Evolutionary conservation across 2,113 vertebrate species (phyloP).

Genomic region (Leucoraja erinaceus): DNA sequence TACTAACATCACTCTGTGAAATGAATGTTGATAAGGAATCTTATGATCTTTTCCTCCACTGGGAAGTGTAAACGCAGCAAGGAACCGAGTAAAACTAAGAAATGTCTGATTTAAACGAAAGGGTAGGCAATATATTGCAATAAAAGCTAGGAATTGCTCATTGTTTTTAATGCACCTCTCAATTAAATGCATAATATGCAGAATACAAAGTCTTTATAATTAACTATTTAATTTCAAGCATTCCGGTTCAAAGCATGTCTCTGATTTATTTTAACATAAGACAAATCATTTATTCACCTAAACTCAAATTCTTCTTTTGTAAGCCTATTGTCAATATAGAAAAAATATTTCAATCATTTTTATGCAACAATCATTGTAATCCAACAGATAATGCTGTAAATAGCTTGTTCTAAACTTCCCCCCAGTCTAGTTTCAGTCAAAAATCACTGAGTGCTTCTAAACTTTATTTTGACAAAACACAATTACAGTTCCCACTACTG

Average conservation of each 20-base stretch:
- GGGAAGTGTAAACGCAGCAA: background rate
- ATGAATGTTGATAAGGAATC: constrained; percentile 23
- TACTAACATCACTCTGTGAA: background rate
- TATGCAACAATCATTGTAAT: background rate
- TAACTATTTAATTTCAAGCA: background rate
- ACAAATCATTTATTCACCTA: background rate
- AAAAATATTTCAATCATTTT: constrained; percentile 3
- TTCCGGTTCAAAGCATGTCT: background rate
- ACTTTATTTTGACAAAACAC: too few relatives aligned
- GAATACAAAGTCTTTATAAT: background rate
- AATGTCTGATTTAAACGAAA: background rate
- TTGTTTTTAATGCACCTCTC: background rate
- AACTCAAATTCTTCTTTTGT: background rate
- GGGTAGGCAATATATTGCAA: background rate
- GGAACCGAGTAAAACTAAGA: background rate
- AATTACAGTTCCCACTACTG: too few relatives aligned
- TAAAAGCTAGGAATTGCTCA: background rate
- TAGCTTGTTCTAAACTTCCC: too few relatives aligned
- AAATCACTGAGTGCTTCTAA: too few relatives aligned
- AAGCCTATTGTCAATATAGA: background rate
- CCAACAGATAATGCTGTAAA: too few relatives aligned
- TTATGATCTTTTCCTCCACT: background rate
- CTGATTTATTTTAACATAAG: background rate
- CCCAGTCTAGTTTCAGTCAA: too few relatives aligned
- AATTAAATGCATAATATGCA: background rate